A percentile compares a stretch with the other conserved stretches of the same genome.
Conservation (phyloP, 2,888 invertebrate species). For the Limnephilus marmoratus region DNA sequence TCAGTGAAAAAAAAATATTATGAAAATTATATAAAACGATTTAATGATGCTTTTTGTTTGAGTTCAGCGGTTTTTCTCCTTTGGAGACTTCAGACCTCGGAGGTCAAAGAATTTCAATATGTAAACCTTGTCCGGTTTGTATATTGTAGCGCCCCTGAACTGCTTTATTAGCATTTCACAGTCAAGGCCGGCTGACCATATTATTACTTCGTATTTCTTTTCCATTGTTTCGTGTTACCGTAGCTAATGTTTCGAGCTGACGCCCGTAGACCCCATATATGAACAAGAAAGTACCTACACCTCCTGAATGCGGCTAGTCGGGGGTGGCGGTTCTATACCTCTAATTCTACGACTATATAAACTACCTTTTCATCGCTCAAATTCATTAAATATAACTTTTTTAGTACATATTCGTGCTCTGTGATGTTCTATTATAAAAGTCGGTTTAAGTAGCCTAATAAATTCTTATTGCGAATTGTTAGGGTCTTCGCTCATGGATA, state of each 20-base stretch:
- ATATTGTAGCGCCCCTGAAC: not conserved
- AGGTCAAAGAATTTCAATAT: not conserved
- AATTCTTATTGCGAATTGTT: not conserved
- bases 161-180: slow-evolving; percentile 39
- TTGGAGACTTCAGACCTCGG: not conserved
- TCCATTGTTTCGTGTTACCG: slow-evolving; percentile 38
- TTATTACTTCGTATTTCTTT: slow-evolving; percentile 5
- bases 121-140: not conserved
- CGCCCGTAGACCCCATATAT: not conserved
- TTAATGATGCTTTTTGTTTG: not conserved
- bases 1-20: not conserved
- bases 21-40: too few relatives aligned
- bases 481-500: not conserved
- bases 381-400: not conserved
- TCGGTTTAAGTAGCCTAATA: not conserved
- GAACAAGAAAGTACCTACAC: not conserved
- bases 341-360: not conserved
- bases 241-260: not conserved
- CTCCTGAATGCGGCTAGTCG: not conserved
- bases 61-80: not conserved
- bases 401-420: not conserved
- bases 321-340: slow-evolving; percentile 14
- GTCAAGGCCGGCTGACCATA: slow-evolving; percentile 32
- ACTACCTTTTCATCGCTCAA: not conserved
- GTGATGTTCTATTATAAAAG: not conserved